phyloP scores from a whole-genome alignment of 2,888 invertebrate genomes.

The Nemoura dubitans region DNA sequence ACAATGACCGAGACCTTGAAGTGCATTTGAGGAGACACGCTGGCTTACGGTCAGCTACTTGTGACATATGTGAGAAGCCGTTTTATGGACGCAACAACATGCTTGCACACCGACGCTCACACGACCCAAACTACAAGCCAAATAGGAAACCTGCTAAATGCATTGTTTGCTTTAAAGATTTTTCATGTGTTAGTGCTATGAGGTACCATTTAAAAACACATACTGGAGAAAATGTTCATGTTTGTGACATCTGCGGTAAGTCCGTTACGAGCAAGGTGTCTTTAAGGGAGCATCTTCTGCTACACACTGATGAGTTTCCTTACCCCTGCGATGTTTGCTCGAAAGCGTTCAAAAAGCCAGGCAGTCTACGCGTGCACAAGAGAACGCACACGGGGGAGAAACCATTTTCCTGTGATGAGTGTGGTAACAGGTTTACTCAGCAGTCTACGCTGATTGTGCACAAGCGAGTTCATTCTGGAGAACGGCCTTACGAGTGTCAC shows the following conservation, averaged over 20 bases:
- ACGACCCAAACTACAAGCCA: constrained; percentile 32
- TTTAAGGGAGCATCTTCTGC: constrained; percentile 69
- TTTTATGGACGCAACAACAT: constrained; percentile 59
- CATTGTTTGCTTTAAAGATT: constrained; percentile 52
- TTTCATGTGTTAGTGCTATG: no score
- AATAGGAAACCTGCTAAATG: constrained; percentile 52
- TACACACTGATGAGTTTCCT: constrained; percentile 55
- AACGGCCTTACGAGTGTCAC: constrained; percentile 16
- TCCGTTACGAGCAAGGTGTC: constrained; percentile 68
- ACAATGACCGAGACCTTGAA: constrained; percentile 52
- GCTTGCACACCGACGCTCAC: constrained; percentile 44
- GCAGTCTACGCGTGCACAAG: constrained; percentile 28
- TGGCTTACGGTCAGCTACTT: constrained; percentile 41
- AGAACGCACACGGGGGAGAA: constrained; percentile 43
- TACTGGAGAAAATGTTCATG: constrained; percentile 60
- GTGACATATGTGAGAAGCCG: constrained; percentile 46
- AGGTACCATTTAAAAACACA: constrained; percentile 31
- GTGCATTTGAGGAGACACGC: constrained; percentile 43
- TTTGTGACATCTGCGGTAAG: constrained; percentile 71
- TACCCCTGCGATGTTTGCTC: constrained; percentile 34
- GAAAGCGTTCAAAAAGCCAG: constrained; percentile 16
- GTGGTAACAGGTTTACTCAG: constrained; percentile 50
- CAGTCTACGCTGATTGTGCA: constrained; percentile 42
- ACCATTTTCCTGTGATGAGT: constrained; percentile 49
- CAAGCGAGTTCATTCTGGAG: constrained; percentile 44